Base-by-base conservation (phyloP, 2,888 invertebrate genomes). In the Hypselothyrea guttata region DNA sequence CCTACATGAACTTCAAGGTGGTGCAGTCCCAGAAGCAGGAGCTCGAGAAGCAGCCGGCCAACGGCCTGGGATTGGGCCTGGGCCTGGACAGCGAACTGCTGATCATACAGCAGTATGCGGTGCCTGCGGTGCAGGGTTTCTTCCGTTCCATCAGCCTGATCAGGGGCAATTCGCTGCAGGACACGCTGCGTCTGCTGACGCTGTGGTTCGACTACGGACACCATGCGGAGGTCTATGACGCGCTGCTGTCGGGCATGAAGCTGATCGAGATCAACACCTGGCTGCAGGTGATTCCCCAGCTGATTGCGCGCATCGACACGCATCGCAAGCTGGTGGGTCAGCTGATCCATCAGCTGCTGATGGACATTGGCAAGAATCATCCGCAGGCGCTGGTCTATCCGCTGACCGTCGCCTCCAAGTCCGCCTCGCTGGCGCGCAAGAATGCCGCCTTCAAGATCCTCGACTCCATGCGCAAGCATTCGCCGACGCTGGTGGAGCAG, bases 171-270 rank as follows among this genome's bases (percentile, higher is more conserved):
- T 97, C 98, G 1, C 91, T 99, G 27, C 99, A 99, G 90, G 99
- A 99, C 86, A 99, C 98, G 0, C 91, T 99, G 12, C 93, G 98
- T n/a, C 91, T 99, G 56, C 90, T 99, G 33, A 99, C 99, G 0
- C 91, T 99, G 1, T 99, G 99, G 98, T 99, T 99, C 88, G 99
- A 99, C 88, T 98, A 98, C 87, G 99, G 98, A 0, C 97, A 98
- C 70, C 94, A 96, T 90, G 93, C 95, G 0, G 96, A 97, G 75
- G 98, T 99, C 0, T 96, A 97, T 87, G 97, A 98, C 69, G 97
- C 98, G 0, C 93, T 99, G 33, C 93, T 94, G 0, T 98, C 97
- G 76, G 98, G 98, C 1, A 95, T 99, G 71, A 93, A 96, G 74
- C 93, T 95, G 1, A 98, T 99, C 34, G 97, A 98, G 87, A 97